Evolutionary conservation across 1,140 invertebrate species (phyloP).

Genomic region (Drosophila orosa): DNA sequence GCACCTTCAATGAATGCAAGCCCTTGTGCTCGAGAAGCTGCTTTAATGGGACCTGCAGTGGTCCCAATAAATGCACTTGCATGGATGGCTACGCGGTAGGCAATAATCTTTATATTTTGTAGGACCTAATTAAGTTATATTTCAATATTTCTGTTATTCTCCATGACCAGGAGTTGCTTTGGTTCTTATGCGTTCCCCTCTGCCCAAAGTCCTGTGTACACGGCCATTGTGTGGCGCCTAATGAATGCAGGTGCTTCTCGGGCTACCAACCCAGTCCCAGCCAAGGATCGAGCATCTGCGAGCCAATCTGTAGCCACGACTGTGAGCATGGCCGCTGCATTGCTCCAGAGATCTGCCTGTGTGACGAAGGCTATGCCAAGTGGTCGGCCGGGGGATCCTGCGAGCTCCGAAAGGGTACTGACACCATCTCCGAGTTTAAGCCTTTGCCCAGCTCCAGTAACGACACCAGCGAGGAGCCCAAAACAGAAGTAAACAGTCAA

Average conservation of each 20-base stretch:
- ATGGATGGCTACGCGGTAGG: constrained; percentile 85
- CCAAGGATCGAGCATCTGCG: constrained; percentile 69
- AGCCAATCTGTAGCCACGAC: constrained; percentile 64
- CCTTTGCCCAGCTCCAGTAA: constrained; percentile 79
- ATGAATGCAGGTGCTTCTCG: constrained; percentile 68
- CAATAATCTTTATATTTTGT: too few relatives aligned
- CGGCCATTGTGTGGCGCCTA: constrained; percentile 68
- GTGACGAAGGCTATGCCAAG: constrained; percentile 66
- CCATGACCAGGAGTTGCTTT: constrained; percentile 42
- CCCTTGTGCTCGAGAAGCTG: constrained; percentile 69
- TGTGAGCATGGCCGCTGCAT: constrained; percentile 69
- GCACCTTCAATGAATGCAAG: constrained; percentile 67
- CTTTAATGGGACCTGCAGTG: constrained; percentile 85
- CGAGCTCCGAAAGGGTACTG: constrained; percentile 57
- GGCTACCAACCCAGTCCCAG: constrained; percentile 68
- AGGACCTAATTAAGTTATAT: too few relatives aligned
- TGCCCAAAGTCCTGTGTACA: constrained; percentile 82
- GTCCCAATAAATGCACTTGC: constrained; percentile 86
- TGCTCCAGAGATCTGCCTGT: constrained; percentile 69
- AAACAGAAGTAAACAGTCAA: constrained; percentile 9
- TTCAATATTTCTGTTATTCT: too few relatives aligned
- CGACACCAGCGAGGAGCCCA: constrained; percentile 85
- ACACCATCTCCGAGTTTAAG: constrained; percentile 80
- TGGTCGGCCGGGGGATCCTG: constrained; percentile 81
- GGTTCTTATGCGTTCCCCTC: constrained; percentile 80